A percentile compares a stretch with the other conserved stretches of the same genome.
These are phyloP conservation scores for Dunckerocampus dactyliophorus DNA, from an alignment of 2,113 vertebrate genomes.

Conservation along the genomic window DNA sequence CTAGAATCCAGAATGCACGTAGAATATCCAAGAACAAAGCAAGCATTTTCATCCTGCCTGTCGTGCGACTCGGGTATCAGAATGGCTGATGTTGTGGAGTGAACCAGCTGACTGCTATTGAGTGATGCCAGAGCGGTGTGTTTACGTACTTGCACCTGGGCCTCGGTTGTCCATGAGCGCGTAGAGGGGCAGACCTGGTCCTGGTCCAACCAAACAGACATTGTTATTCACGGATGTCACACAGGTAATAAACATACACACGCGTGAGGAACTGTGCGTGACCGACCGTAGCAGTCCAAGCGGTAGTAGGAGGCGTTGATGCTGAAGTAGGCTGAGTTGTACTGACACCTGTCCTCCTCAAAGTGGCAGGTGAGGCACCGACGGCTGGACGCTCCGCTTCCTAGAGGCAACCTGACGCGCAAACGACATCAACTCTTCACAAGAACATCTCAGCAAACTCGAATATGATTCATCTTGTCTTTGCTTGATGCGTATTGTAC, in stretches of 20 bases:
- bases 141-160: constrained; percentile 71
- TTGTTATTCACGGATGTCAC: constrained; percentile 14
- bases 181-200: constrained; percentile 84
- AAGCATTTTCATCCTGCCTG: too few species aligned
- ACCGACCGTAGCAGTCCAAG: constrained; percentile 89
- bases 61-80: too few species aligned
- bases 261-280: constrained; percentile 11
- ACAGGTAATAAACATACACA: not conserved
- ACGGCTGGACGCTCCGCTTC: constrained; percentile 48
- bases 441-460: not conserved
- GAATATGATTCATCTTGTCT: too few species aligned
- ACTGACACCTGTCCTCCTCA: constrained; percentile 81
- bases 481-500: too few species aligned
- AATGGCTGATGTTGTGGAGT: too few species aligned
- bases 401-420: constrained; percentile 74
- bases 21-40: too few species aligned
- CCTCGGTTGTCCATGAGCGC: constrained; percentile 73
- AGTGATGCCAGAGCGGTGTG: too few species aligned
- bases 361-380: constrained; percentile 84
- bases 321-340: constrained; percentile 89
- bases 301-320: constrained; percentile 80
- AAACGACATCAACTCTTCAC: constrained; percentile 11
- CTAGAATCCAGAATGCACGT: too few species aligned
- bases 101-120: too few species aligned
- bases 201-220: constrained; percentile 65